Base-by-base conservation (phyloP, 1,140 invertebrate species). In the Cyrtorhinus lividipennis region DNA sequence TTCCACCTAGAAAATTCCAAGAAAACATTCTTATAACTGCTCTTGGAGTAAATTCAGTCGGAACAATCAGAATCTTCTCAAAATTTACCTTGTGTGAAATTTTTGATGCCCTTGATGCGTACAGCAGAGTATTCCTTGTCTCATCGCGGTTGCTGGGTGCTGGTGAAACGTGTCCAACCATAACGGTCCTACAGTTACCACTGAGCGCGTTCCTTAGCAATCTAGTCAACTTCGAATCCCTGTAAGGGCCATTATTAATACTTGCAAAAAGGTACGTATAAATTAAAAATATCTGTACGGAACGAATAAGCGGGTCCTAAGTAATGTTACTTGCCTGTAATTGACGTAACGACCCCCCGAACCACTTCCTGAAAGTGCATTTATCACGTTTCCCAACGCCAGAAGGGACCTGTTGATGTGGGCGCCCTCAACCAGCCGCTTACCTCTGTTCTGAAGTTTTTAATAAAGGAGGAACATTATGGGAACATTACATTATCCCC, bases 101-200 rank as follows among this genome's bases (percentile, higher is more conserved):
- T 66, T 90, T 85, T 69, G 90, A 90, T 0, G 95, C 94, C 63
- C 92, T 79, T 70, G 93, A 88, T 2, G 94, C 94, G 74, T 98
- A 98, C 48, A 92, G 83, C 2, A 98, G 74, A 0, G 95, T 98
- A 70, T 95, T 97, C 65, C 88, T 81, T 0, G 88, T 90, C 73
- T 97, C 94, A 68, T 97, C 94, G 12, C 87, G 81, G 66, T 92
- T 84, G 1, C 75, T 71, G 13, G 78, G 78, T 12, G 86, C 84
- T 0, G 93, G 89, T 13, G 87, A 88, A 2, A 96, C 88, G 72
- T 97, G 92, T n/a, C 93, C 94, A 62, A 97, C 91, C 92, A 97
- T 97, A 0, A 93, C 91, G 0, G 94, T 88, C 60, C 83, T 79
- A 70, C 91, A 95, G 70, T 93, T 92, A 2, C 94, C 94, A 63